Conservation (phyloP, 2,113 vertebrate species). For the Pelvicachromis taeniatus region DNA sequence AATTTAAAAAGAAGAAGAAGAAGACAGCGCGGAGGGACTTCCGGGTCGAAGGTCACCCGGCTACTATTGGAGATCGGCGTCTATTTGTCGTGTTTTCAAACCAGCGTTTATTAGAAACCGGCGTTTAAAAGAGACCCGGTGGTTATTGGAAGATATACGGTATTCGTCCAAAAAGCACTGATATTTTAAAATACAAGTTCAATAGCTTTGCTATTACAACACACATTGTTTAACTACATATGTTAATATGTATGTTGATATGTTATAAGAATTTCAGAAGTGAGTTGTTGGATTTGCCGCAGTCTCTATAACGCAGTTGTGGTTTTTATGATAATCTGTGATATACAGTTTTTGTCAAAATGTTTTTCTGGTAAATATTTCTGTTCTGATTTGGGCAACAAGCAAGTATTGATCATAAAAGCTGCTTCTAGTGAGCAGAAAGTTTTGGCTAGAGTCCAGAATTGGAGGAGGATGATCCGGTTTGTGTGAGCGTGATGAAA, state of each 20-base stretch:
- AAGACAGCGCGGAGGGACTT: too few relatives aligned
- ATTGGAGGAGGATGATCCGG: background rate
- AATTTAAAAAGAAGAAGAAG: too few relatives aligned
- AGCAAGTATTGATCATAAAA: background rate
- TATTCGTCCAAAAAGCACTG: background rate
- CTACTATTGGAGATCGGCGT: too few relatives aligned
- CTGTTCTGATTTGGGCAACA: background rate
- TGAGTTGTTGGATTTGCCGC: background rate
- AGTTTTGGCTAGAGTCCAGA: background rate
- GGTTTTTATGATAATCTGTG: background rate
- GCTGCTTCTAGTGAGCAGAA: background rate
- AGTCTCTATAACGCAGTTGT: background rate
- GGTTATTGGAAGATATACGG: too few relatives aligned
- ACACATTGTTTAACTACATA: background rate
- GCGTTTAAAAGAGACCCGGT: too few relatives aligned
- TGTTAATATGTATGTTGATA: too few relatives aligned
- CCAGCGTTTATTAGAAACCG: too few relatives aligned
- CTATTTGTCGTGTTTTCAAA: too few relatives aligned
- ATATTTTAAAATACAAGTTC: background rate
- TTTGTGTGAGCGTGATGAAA: background rate
- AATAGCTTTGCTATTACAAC: accelerated
- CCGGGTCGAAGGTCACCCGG: too few relatives aligned
- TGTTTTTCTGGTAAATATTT: background rate
- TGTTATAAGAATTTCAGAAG: background rate
- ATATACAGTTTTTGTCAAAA: background rate